These are phyloP conservation scores for Epinotia ramella DNA, from an alignment of 2,888 invertebrate species.

Conservation along the genomic window DNA sequence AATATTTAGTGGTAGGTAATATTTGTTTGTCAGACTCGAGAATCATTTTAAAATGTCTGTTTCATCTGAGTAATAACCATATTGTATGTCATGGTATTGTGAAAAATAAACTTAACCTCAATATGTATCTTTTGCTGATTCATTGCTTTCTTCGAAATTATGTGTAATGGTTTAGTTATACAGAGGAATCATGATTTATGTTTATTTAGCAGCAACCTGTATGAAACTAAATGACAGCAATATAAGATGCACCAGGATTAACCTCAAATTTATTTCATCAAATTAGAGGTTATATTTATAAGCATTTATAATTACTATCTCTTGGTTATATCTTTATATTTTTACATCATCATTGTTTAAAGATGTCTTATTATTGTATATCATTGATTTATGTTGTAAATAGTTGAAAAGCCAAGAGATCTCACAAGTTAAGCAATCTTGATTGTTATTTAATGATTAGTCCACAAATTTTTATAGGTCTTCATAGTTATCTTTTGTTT, in stretches of 20 bases:
- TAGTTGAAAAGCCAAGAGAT: constrained; percentile 33
- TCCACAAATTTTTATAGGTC: constrained; percentile 34
- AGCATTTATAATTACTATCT: constrained; percentile 13
- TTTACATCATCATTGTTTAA: constrained; percentile 38
- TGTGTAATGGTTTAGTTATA: neutral
- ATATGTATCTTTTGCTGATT: neutral
- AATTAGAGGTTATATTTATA: neutral
- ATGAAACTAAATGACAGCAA: neutral
- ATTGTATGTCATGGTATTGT: neutral
- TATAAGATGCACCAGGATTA: neutral
- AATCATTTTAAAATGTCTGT: neutral
- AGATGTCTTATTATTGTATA: constrained; percentile 37
- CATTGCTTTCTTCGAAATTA: neutral
- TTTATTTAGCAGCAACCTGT: neutral
- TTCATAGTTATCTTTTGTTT: constrained; percentile 39
- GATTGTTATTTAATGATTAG: constrained; percentile 43
- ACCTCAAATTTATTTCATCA: neutral
- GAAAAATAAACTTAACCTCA: neutral
- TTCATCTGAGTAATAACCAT: neutral
- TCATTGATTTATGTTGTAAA: constrained; percentile 38
- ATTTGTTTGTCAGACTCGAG: neutral
- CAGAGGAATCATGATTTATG: constrained; percentile 2
- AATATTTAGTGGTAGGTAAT: neutral
- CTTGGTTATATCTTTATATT: constrained; percentile 34
- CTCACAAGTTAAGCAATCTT: constrained; percentile 32